Evolutionary conservation across 2,797 vertebrate species (phyloP), one percentile per base, ranked within the genome.

Genomic region (Alectoris magna): DNA sequence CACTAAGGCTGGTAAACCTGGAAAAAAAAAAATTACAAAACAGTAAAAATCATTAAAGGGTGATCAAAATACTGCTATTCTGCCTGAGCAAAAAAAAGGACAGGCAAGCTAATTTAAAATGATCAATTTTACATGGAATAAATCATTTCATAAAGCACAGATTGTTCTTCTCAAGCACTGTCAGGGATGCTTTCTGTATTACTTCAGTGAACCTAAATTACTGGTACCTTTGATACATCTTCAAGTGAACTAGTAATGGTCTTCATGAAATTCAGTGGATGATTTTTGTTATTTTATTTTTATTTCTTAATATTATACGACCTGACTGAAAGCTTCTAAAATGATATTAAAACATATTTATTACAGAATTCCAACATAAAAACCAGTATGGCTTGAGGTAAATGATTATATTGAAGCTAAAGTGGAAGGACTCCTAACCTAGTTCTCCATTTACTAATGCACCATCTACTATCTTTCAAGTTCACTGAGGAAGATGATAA

Each of bases 1-100:
- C 90, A 99, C 99, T 97, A 99, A 97, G 86, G 99, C 99, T 96
- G 99, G 99, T 96, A 99, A 98, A 96, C 99, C 99, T 99, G 97
- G 66, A 88, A 93, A 92, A 88, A 93, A 41, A 91, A 31, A 0
- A 58, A 77, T 22, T 39, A 64, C 39, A 41, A 96, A 97, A 82
- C 69, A 93, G 89, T 34, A 87, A 95, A 72, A 93, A 96, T 21
- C 29, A 31, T 81, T 90, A 88, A 74, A 56, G 79, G 51, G 56
- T 81, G 41, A 55, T 41, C 18, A 59, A 82, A 71, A 83, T 71
- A 74, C 80, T 66, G 31, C 22, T 79, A 26, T 63, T 82, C 39
- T 29, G 27, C n/a, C 48, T 72, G 36, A 41, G 13, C 10, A 41
- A 41, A 41, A 41, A 43, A 91, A 94, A 83, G 84, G 66, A 58